Conservation (phyloP, 2,888 invertebrate genomes). For the Endomychus coccineus region DNA sequence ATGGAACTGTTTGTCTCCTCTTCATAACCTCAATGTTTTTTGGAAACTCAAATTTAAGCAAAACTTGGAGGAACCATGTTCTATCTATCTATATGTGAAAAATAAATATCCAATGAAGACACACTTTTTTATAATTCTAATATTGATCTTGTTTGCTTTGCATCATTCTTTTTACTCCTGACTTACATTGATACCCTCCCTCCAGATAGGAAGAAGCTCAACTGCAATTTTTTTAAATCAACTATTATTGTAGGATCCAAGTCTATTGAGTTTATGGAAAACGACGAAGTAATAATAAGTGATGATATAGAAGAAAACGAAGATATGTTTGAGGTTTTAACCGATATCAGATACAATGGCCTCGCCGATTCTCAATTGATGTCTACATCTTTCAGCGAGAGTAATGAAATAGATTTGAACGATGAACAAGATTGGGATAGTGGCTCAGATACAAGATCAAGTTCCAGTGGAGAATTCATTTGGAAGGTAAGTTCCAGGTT, state of each 20-base stretch:
- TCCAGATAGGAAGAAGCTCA: no score
- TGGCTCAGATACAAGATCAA: conserved; percentile 59
- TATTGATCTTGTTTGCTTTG: no score
- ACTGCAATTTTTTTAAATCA: no score
- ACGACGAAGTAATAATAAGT: conserved; percentile 19
- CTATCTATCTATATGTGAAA: no score
- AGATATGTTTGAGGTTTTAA: conserved; percentile 37
- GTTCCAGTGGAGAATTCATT: conserved; percentile 70
- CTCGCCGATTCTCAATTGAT: conserved; percentile 40
- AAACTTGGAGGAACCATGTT: no score
- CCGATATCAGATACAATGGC: conserved; percentile 42
- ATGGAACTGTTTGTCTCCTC: no score
- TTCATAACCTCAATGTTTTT: no score
- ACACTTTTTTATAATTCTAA: no score
- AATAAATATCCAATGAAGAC: no score
- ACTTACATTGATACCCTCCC: no score
- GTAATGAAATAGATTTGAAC: conserved; percentile 44
- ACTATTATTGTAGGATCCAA: neutral
- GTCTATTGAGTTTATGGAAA: neutral
- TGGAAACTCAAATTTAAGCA: no score
- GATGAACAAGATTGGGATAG: conserved; percentile 64
- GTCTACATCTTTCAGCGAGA: conserved; percentile 46
- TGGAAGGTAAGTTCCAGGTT: conserved; percentile 56
- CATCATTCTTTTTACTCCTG: no score
- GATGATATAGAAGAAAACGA: conserved; percentile 20